Evolutionary conservation across 2,797 vertebrate genomes (phyloP).

Genomic region (Odontamblyopus rebecca): DNA sequence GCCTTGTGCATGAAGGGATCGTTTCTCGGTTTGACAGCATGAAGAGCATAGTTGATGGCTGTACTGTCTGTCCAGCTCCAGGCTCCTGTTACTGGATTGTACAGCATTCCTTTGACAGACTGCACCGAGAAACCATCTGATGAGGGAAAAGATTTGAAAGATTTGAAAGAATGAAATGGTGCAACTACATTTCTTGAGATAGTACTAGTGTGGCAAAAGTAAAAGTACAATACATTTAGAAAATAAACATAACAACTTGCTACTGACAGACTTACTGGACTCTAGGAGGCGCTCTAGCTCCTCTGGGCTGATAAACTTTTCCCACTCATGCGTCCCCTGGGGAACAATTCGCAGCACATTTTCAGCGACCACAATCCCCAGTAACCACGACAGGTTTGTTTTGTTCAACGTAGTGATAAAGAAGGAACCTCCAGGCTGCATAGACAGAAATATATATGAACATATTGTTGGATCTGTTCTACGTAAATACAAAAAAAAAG

Average conservation of each 20-base stretch:
- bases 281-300: constrained; percentile 87
- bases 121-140: constrained; percentile 88
- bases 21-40: constrained; percentile 80
- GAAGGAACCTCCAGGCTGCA: constrained; percentile 89
- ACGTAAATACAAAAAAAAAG: too few species aligned
- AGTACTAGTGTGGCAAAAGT: not conserved
- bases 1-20: constrained; percentile 16
- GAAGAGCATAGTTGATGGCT: constrained; percentile 89
- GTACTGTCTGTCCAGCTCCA: constrained; percentile 89
- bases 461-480: not conserved
- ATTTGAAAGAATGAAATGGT: not conserved
- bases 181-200: not conserved
- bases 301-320: constrained; percentile 91
- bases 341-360: constrained; percentile 87
- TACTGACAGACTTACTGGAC: constrained; percentile 81
- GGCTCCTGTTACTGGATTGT: constrained; percentile 83
- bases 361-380: constrained; percentile 89
- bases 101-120: constrained; percentile 88
- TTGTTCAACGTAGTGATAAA: constrained; percentile 96
- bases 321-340: constrained; percentile 92
- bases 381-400: constrained; percentile 88
- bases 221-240: not conserved
- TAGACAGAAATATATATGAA: constrained; percentile 1
- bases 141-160: not conserved
- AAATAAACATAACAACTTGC: not conserved